A percentile compares a stretch with the other conserved stretches of the same genome.
phyloP scores from a whole-genome alignment of 1,140 invertebrate species.

The Macrotrachela quadricornifera region DNA sequence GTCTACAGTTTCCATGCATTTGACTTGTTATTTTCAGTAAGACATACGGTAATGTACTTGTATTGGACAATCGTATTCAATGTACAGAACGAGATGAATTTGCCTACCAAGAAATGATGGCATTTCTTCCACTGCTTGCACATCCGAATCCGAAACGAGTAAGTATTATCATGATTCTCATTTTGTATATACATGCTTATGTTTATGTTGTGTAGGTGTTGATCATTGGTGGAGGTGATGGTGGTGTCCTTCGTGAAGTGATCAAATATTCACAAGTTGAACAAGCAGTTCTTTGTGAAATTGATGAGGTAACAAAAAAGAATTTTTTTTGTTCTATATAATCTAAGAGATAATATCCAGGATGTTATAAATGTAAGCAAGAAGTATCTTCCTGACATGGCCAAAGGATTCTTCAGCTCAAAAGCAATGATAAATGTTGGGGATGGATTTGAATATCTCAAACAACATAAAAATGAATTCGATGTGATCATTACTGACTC shows the following conservation, averaged over 20 bases:
- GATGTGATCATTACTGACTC: constrained; percentile 97
- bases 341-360: constrained; percentile 14
- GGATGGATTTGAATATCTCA: constrained; percentile 86
- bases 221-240: constrained; percentile 91
- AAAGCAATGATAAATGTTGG: constrained; percentile 64
- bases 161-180: constrained; percentile 85
- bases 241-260: constrained; percentile 78
- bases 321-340: background rate
- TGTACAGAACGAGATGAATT: constrained; percentile 88
- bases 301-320: constrained; percentile 43
- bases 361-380: constrained; percentile 69
- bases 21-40: too few relatives aligned
- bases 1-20: too few relatives aligned
- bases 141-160: constrained; percentile 77
- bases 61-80: constrained; percentile 88
- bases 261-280: constrained; percentile 73
- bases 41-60: constrained; percentile 61
- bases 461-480: constrained; percentile 58
- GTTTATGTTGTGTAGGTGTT: constrained; percentile 69
- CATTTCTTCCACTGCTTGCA: constrained; percentile 68
- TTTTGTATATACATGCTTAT: constrained; percentile 72
- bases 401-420: constrained; percentile 53
- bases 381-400: constrained; percentile 69
- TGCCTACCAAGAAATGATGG: constrained; percentile 94
- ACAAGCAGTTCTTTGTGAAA: constrained; percentile 72